Evolutionary conservation across 2,888 invertebrate genomes (phyloP).

Genomic region (Iphiclides podalirius): DNA sequence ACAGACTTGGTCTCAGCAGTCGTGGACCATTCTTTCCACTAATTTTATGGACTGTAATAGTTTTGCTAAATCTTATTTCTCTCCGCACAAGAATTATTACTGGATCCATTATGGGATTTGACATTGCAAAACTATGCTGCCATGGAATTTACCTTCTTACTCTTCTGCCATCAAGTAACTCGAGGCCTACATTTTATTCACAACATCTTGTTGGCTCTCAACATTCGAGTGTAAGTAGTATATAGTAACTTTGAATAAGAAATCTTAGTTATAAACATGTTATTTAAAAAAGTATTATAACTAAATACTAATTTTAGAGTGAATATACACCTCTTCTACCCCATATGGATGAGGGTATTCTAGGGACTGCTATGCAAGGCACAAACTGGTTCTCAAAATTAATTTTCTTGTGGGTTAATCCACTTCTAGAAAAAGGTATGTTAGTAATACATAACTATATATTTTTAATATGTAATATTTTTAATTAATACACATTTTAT

Average conservation of each 20-base stretch:
- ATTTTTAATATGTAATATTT: no score
- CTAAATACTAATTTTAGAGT: constrained; percentile 55
- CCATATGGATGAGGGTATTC: constrained; percentile 84
- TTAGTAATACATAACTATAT: no score
- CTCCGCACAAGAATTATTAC: constrained; percentile 82
- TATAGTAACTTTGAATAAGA: constrained; percentile 1
- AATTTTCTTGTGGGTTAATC: constrained; percentile 93
- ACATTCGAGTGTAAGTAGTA: constrained; percentile 71
- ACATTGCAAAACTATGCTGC: constrained; percentile 80
- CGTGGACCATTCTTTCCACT: constrained; percentile 86
- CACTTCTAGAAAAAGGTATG: constrained; percentile 88
- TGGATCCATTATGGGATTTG: constrained; percentile 73
- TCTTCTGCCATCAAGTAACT: constrained; percentile 82
- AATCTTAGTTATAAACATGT: not conserved
- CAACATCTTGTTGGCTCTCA: constrained; percentile 72
- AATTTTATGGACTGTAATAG: constrained; percentile 84
- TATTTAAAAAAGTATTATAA: not conserved
- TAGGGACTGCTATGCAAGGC: constrained; percentile 92
- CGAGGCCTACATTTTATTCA: constrained; percentile 71
- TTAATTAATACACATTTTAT: constrained; percentile 1
- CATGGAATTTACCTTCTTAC: constrained; percentile 86
- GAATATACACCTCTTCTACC: constrained; percentile 83
- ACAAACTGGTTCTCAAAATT: constrained; percentile 85
- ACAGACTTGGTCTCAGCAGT: constrained; percentile 82
- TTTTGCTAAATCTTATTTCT: constrained; percentile 84